Base-by-base conservation (phyloP, 2,113 vertebrate species). In the Anas platyrhynchos region DNA sequence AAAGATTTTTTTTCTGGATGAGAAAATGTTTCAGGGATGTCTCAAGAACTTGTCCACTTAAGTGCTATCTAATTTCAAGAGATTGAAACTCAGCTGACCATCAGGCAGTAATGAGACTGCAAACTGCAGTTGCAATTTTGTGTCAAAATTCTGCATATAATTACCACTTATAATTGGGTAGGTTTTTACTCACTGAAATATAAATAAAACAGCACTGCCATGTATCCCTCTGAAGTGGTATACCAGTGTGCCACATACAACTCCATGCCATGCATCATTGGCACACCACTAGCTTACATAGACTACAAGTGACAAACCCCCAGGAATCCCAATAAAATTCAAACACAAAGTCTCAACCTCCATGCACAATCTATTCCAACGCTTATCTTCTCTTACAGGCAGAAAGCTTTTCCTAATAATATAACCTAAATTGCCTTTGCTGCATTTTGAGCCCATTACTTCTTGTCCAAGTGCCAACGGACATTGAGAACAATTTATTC, bases 401-500 rank as follows among this genome's bases (percentile, higher is more conserved):
- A 76, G n/a, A 86, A 86, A 79, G 34, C 12, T 91, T 92, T 76
- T 71, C 83, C 86, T 91, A 91, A 73, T 27, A 55, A 72, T 91
- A 75, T 10, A 91, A 93, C 81, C 66, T 84, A 84, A 87, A 65
- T 17, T 68, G 67, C 48, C 43, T 92, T 56, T 63, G 44, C 27
- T 88, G 50, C 54, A 55, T 91, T 94, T 93, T 91, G 34, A 95
- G 83, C 62, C 80, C 0, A 8, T 82, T 79, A 82, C 80, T 95
- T 95, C 86, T 95, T 94, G 91, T 89, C 48, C 52, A 79, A 65
- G 29, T 82, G 96, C 95, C 96, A 97, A 91, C 29, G 69, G 34
- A 93, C 61, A 82, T 4, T 78, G 62, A 92, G 77, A 97, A 96
- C 91, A 93, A 93, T 91, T 93, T 96, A 61, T 96, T 89, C 43